Conservation (phyloP, 2,113 vertebrate genomes). For the Theristicus caerulescens region DNA sequence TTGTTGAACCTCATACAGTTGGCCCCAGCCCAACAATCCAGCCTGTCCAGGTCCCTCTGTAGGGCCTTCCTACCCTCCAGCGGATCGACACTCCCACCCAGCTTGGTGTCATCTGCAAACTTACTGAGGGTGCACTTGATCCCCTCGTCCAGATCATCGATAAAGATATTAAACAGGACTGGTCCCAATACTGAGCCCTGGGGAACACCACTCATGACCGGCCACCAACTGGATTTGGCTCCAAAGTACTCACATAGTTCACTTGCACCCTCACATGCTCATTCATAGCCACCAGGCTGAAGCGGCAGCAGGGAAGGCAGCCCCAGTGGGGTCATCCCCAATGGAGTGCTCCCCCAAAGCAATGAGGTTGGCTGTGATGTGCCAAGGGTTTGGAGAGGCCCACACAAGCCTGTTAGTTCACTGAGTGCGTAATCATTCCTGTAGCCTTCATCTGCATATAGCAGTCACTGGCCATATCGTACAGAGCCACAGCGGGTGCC, state of each 20-base stretch:
- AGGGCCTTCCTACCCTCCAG: too few relatives aligned
- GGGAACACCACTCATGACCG: too few relatives aligned
- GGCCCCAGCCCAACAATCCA: too few relatives aligned
- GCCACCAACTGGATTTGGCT: too few relatives aligned
- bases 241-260: background rate
- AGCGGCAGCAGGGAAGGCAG: background rate
- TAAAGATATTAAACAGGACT: too few relatives aligned
- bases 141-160: too few relatives aligned
- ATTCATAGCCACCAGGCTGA: background rate
- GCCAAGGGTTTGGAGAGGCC: background rate
- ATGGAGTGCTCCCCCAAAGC: background rate
- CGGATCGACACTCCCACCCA: too few relatives aligned
- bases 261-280: background rate
- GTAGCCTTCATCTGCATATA: background rate
- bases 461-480: background rate
- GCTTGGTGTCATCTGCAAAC: too few relatives aligned
- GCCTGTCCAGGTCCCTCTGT: too few relatives aligned
- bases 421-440: background rate
- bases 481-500: background rate
- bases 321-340: rapidly evolving
- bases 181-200: too few relatives aligned
- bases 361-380: background rate
- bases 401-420: rapidly evolving
- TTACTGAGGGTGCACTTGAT: too few relatives aligned
- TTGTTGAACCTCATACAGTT: too few relatives aligned